phyloP scores from a whole-genome alignment of 2,888 invertebrate genomes.

The Hipparchia semele region DNA sequence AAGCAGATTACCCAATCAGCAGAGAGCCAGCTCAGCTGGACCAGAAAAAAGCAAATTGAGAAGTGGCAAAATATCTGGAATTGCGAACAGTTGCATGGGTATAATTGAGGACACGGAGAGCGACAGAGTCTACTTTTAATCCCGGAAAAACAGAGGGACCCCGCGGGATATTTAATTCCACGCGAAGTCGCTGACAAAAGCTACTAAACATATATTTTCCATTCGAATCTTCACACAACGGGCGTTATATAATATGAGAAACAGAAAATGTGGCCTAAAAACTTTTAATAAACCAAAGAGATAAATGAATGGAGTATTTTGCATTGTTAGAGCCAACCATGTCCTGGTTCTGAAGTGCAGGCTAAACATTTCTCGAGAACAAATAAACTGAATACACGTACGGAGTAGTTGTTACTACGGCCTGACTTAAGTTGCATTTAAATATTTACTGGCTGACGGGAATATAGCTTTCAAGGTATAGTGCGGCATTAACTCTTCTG shows the following conservation, averaged over 20 bases:
- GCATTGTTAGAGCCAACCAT: conserved; percentile 32
- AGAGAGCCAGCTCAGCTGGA: too few species aligned
- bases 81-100: too few species aligned
- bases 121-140: too few species aligned
- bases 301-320: conserved; percentile 24
- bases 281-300: conserved; percentile 25
- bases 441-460: not conserved
- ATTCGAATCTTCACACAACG: conserved; percentile 6
- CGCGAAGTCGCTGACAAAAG: too few species aligned
- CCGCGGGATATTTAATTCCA: too few species aligned
- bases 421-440: conserved; percentile 18
- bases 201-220: not conserved
- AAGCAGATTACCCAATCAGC: too few species aligned
- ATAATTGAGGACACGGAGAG: too few species aligned
- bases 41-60: too few species aligned
- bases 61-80: too few species aligned
- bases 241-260: conserved; percentile 15
- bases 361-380: conserved; percentile 36
- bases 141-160: too few species aligned
- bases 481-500: not conserved
- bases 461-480: conserved; percentile 14
- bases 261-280: conserved; percentile 21
- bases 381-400: conserved; percentile 30
- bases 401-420: conserved; percentile 13
- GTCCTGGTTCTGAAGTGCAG: conserved; percentile 38